These are phyloP conservation scores for Plecturocebus donacophilus DNA, from an alignment of 2,113 vertebrate species.

Conservation along the genomic window DNA sequence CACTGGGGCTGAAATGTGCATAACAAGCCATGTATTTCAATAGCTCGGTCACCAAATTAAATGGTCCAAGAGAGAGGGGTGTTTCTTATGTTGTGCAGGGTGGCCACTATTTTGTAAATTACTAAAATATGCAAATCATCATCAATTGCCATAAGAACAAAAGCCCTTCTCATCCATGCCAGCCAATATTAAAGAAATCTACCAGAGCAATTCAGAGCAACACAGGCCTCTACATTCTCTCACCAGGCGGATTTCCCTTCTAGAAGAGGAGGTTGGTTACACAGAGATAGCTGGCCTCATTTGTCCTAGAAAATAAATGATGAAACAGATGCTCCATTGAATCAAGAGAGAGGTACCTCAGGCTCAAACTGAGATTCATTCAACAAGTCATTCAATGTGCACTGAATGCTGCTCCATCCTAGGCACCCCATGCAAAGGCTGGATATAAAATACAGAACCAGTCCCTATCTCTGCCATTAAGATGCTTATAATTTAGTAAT, in stretches of 20 bases:
- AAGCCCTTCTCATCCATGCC: conserved; percentile 32
- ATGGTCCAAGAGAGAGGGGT: neutral
- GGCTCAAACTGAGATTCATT: conserved; percentile 40
- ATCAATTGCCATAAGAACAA: conserved; percentile 32
- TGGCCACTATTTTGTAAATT: neutral
- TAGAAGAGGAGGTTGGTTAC: conserved; percentile 1
- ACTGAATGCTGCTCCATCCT: neutral
- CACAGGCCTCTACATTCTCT: conserved; percentile 29
- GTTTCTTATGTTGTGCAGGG: neutral
- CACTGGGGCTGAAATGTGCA: neutral
- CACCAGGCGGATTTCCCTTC: conserved; percentile 21
- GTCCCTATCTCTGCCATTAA: neutral
- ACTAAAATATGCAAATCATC: conserved; percentile 53
- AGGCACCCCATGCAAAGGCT: neutral
- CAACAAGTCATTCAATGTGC: neutral
- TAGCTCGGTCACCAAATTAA: conserved; percentile 1
- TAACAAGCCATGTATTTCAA: conserved; percentile 23
- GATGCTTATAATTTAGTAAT: neutral
- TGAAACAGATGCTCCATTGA: conserved; percentile 57
- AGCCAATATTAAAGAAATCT: conserved; percentile 49
- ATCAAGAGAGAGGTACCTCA: conserved; percentile 15
- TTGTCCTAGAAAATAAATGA: conserved; percentile 31
- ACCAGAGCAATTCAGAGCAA: neutral
- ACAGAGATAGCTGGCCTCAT: conserved; percentile 45
- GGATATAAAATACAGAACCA: neutral